Percentiles rank a stretch among this genome's conserved stretches.
These are phyloP conservation scores for Melanotaenia parkinsoni DNA, from an alignment of 2,797 vertebrate genomes.

Conservation along the genomic window DNA sequence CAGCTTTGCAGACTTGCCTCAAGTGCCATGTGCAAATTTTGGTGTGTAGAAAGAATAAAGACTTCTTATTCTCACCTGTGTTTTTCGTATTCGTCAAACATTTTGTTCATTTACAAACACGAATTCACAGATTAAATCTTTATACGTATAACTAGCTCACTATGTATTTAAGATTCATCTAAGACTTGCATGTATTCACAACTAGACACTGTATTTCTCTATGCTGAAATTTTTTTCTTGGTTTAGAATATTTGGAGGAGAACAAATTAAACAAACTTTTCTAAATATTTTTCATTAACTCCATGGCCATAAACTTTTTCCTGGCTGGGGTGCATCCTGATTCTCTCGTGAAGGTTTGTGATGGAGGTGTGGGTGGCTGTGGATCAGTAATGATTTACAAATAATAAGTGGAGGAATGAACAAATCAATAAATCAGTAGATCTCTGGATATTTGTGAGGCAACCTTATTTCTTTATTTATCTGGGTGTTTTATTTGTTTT, in stretches of 20 bases:
- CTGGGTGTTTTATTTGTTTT: slow-evolving; percentile 84
- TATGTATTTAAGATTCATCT: background rate
- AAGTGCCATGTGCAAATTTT: slow-evolving; percentile 58
- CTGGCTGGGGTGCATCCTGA: slow-evolving; percentile 25
- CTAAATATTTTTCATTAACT: slow-evolving; percentile 15
- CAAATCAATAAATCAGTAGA: slow-evolving; percentile 86
- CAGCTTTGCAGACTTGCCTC: slow-evolving; percentile 60
- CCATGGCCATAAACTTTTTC: slow-evolving; percentile 34
- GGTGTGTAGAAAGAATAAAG: slow-evolving; percentile 38
- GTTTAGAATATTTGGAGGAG: background rate
- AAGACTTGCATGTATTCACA: background rate
- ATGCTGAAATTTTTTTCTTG: background rate
- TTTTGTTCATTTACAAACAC: slow-evolving; percentile 19
- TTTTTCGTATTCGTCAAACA: background rate
- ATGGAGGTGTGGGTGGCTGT: slow-evolving; percentile 65
- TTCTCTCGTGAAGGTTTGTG: slow-evolving; percentile 30
- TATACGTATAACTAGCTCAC: background rate
- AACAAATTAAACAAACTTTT: slow-evolving; percentile 28
- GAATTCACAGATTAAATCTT: slow-evolving; percentile 1
- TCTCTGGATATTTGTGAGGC: slow-evolving; percentile 77
- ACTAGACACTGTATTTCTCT: background rate
- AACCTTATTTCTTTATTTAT: slow-evolving; percentile 80
- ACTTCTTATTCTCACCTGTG: slow-evolving; percentile 44
- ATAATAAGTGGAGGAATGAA: slow-evolving; percentile 83
- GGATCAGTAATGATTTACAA: slow-evolving; percentile 83